A percentile compares a stretch with the other conserved stretches of the same genome.
phyloP scores from a whole-genome alignment of 2,888 invertebrate genomes.

The Endomychus coccineus region DNA sequence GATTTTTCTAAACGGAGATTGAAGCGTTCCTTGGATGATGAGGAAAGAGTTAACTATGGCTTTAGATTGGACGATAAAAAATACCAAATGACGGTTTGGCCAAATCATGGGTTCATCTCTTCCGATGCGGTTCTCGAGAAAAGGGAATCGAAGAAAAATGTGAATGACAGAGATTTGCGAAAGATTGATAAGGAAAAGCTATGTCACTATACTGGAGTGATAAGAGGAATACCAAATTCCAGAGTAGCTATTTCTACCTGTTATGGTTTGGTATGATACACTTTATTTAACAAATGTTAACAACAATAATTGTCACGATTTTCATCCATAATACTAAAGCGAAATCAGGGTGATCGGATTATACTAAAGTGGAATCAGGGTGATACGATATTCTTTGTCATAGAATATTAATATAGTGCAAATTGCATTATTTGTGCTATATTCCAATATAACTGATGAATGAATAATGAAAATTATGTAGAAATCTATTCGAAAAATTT shows the following conservation, averaged over 20 bases:
- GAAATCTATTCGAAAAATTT: too few species aligned
- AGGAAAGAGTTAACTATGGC: conserved; percentile 35
- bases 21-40: conserved; percentile 26
- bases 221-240: conserved; percentile 42
- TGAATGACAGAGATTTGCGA: conserved; percentile 31
- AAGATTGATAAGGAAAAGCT: conserved; percentile 30
- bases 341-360: too few species aligned
- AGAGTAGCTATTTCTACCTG: conserved; percentile 49
- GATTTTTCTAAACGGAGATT: conserved; percentile 20
- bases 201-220: conserved; percentile 49
- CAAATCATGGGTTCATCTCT: conserved; percentile 47
- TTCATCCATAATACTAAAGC: too few species aligned
- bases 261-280: conserved; percentile 38
- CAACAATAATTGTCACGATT: too few species aligned
- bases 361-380: too few species aligned
- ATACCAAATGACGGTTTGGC: conserved; percentile 46
- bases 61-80: conserved; percentile 33
- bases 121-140: conserved; percentile 40
- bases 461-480: too few species aligned
- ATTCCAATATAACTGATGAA: too few species aligned
- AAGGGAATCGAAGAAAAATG: conserved; percentile 29
- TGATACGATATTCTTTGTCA: too few species aligned
- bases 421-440: too few species aligned
- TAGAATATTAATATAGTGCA: too few species aligned
- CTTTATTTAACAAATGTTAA: too few species aligned